Percentiles rank a stretch among this genome's conserved stretches.
Evolutionary conservation across 2,888 invertebrate species (phyloP).

Genomic region (Cryptocephalus primarius): DNA sequence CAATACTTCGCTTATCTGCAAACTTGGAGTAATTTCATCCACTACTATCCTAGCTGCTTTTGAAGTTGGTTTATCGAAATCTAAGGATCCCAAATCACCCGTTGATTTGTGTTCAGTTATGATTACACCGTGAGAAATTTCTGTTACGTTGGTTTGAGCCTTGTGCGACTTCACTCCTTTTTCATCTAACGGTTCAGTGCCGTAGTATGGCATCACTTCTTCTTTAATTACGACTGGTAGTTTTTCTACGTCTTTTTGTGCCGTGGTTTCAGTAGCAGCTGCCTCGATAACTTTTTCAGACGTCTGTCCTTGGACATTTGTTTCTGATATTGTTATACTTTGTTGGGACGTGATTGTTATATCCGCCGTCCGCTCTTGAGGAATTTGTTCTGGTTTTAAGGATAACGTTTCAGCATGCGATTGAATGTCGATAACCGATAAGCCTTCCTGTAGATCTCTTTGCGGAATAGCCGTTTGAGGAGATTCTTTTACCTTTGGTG

Average conservation of each 20-base stretch:
- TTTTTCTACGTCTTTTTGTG: conserved; percentile 36
- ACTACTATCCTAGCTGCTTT: conserved; percentile 36
- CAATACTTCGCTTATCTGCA: conserved; percentile 39
- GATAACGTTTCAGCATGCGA: conserved; percentile 22
- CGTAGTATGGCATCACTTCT: conserved; percentile 31
- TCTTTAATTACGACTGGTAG: conserved; percentile 36
- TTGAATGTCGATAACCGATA: conserved; percentile 27
- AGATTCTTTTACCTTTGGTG: conserved; percentile 7
- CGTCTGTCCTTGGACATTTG: conserved; percentile 29
- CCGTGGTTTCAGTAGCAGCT: conserved; percentile 37
- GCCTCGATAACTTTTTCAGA: conserved; percentile 34
- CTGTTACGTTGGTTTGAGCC: conserved; percentile 19
- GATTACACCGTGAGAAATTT: conserved; percentile 36
- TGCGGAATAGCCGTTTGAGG: conserved; percentile 29
- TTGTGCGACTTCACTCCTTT: conserved; percentile 21
- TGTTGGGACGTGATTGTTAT: conserved; percentile 28
- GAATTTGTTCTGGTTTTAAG: conserved; percentile 18
- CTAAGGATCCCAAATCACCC: conserved; percentile 39
- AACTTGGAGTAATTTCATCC: conserved; percentile 32
- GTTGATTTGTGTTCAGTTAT: conserved; percentile 40
- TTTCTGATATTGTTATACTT: conserved; percentile 34
- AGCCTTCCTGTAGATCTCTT: conserved; percentile 34
- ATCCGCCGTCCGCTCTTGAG: conserved; percentile 24
- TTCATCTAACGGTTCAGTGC: conserved; percentile 25
- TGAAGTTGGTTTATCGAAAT: conserved; percentile 34